Percentiles rank a stretch among this genome's conserved stretches.
Conservation (phyloP, 2,797 vertebrate genomes). For the Poecilia gillii region DNA sequence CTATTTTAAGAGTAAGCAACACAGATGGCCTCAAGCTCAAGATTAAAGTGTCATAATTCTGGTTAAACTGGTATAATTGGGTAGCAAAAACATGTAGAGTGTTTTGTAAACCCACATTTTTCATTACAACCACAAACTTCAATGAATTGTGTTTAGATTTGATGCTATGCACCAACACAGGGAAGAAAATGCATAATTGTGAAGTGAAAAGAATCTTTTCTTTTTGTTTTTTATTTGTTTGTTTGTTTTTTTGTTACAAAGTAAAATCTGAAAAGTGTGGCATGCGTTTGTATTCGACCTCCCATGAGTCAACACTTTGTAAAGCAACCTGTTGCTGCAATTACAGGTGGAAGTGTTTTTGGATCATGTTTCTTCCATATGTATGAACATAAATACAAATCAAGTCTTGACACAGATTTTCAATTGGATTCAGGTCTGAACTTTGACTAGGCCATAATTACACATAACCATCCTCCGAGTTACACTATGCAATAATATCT, state of each 20-base stretch:
- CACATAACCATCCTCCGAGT: not conserved
- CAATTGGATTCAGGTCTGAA: not conserved
- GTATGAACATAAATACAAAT: not conserved
- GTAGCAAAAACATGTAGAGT: constrained; percentile 5
- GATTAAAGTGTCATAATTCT: constrained; percentile 33
- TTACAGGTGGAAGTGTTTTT: not conserved
- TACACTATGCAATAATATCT: not conserved
- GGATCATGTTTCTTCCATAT: not conserved
- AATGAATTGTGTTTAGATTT: not conserved
- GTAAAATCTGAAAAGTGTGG: not conserved
- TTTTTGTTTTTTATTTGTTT: no score
- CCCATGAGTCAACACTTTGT: not conserved
- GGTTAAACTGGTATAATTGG: constrained; percentile 6
- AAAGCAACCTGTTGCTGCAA: not conserved
- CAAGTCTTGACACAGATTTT: not conserved
- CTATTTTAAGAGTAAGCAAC: constrained; percentile 19
- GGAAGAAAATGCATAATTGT: not conserved
- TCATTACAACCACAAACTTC: not conserved
- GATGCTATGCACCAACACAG: not conserved
- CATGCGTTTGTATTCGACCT: not conserved
- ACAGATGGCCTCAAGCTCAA: constrained; percentile 2
- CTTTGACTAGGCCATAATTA: not conserved
- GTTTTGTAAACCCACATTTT: not conserved
- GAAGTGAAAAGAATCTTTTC: not conserved
- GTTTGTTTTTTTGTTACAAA: not conserved